phyloP scores from a whole-genome alignment of 2,797 vertebrate species.

The Siniperca scherzeri region DNA sequence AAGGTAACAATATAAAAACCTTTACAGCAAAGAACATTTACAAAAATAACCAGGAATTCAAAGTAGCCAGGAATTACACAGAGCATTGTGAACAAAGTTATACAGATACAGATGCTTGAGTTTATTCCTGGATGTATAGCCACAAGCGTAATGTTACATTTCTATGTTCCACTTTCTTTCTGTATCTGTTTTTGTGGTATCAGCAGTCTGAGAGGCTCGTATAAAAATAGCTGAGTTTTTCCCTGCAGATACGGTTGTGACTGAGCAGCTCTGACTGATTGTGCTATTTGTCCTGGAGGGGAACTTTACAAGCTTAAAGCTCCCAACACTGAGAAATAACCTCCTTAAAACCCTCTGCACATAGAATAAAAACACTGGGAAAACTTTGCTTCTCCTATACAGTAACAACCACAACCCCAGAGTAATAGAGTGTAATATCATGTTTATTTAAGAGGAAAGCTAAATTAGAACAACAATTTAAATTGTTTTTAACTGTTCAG shows the following conservation, averaged over 20 bases:
- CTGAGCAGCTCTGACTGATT: slow-evolving; percentile 63
- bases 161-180: slow-evolving; percentile 32
- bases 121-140: slow-evolving; percentile 14
- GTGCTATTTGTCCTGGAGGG: slow-evolving; percentile 60
- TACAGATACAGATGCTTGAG: background rate
- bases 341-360: slow-evolving; percentile 29
- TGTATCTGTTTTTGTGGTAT: slow-evolving; percentile 48
- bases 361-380: slow-evolving; percentile 23
- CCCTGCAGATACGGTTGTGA: slow-evolving; percentile 65
- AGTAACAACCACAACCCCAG: background rate
- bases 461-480: background rate
- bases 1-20: background rate
- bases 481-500: background rate
- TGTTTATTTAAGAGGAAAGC: background rate
- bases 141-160: slow-evolving; percentile 2
- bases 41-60: background rate
- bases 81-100: background rate
- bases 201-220: slow-evolving; percentile 46
- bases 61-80: background rate
- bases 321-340: slow-evolving; percentile 41
- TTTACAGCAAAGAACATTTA: background rate
- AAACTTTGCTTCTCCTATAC: background rate
- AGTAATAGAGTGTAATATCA: background rate
- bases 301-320: slow-evolving; percentile 27
- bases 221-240: slow-evolving; percentile 65